A percentile compares a stretch with the other conserved stretches of the same genome.
Conservation (phyloP, 2,113 vertebrate genomes). For the Corvus hawaiiensis region DNA sequence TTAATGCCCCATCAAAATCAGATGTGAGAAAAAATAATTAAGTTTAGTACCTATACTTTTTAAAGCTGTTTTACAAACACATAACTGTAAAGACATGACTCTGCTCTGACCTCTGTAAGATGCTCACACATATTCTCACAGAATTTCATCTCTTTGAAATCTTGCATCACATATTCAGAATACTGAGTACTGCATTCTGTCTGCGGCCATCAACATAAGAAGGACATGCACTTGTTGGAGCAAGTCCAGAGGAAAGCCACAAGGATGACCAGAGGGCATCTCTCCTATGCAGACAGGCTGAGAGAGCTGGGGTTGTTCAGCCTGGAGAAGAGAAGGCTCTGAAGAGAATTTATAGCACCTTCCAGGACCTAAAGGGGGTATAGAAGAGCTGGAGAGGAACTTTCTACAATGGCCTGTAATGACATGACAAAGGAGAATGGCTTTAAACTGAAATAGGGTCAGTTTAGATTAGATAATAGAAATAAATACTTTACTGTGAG, state of each 20-base stretch:
- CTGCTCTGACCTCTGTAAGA: not conserved
- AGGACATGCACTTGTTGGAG: not conserved
- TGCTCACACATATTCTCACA: not conserved
- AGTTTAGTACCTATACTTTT: not conserved
- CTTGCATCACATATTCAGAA: not conserved
- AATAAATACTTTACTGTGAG: not conserved
- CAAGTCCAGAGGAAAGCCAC: not conserved
- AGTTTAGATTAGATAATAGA: not conserved
- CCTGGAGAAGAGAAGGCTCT: not conserved
- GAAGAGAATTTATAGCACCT: not conserved
- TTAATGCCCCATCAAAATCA: not conserved
- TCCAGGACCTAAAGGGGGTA: not conserved
- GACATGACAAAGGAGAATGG: not conserved
- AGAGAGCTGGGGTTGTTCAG: not conserved
- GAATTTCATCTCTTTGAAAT: not conserved
- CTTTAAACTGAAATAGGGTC: not conserved
- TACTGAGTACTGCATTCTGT: not conserved
- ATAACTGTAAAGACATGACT: not conserved
- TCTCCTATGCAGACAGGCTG: not conserved
- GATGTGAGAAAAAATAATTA: not conserved
- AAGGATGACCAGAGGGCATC: not conserved
- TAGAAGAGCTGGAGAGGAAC: not conserved
- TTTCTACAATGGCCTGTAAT: not conserved
- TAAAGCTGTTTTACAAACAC: not conserved
- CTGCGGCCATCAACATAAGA: not conserved